phyloP scores from a whole-genome alignment of 2,797 vertebrate genomes.

The Sebastes iracundus region DNA sequence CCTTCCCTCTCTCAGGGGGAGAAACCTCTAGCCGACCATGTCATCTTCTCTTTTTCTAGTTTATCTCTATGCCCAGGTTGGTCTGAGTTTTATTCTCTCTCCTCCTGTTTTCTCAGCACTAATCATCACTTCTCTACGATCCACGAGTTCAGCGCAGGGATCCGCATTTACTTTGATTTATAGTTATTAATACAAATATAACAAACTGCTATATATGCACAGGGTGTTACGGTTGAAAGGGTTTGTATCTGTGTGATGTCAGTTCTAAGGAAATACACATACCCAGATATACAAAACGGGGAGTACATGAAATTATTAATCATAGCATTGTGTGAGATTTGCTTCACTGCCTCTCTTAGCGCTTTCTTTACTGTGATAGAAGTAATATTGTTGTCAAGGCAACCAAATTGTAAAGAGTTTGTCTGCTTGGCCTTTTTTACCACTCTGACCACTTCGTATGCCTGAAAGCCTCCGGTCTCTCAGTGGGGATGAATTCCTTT shows the following conservation, averaged over 20 bases:
- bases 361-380: background rate
- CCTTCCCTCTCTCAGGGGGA: background rate
- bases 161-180: background rate
- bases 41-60: background rate
- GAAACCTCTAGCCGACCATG: background rate
- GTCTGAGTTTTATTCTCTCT: background rate
- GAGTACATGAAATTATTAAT: background rate
- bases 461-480: background rate
- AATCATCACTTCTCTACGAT: background rate
- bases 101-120: background rate
- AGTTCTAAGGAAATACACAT: background rate
- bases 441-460: slow-evolving; percentile 7
- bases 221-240: background rate
- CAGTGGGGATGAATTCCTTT: background rate
- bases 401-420: slow-evolving; percentile 36
- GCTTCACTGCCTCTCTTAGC: background rate
- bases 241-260: background rate
- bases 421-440: slow-evolving; percentile 10
- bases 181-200: background rate
- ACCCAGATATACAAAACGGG: background rate
- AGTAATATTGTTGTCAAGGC: slow-evolving; percentile 51
- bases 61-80: background rate
- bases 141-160: background rate
- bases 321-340: background rate
- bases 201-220: background rate